Evolutionary conservation across 2,113 vertebrate species (phyloP).

Genomic region (Oncorhynchus keta): DNA sequence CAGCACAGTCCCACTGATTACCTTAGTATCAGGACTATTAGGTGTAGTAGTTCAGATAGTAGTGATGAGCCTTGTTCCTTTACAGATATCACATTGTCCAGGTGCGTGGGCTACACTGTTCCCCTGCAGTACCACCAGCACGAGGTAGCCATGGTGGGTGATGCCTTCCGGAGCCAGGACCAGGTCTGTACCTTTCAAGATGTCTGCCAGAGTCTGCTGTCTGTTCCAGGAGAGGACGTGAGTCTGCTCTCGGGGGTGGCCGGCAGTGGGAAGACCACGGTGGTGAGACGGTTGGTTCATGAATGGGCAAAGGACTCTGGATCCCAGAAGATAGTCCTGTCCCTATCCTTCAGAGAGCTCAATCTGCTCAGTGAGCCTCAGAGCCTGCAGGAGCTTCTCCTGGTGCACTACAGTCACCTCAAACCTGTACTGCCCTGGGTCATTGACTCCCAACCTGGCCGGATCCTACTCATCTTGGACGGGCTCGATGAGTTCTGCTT

Average conservation of each 20-base stretch:
- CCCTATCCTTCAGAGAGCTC: slow-evolving; percentile 53
- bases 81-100: slow-evolving; percentile 48
- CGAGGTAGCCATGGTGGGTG: slow-evolving; percentile 42
- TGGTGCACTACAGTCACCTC: slow-evolving; percentile 54
- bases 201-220: slow-evolving; percentile 36
- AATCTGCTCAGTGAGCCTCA: slow-evolving; percentile 46
- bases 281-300: slow-evolving; percentile 39
- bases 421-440: slow-evolving; percentile 39
- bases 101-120: slow-evolving; percentile 11
- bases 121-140: slow-evolving; percentile 43
- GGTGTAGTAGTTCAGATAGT: background rate
- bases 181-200: slow-evolving; percentile 37
- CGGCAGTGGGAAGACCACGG: slow-evolving; percentile 59
- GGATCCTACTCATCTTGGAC: slow-evolving; percentile 51
- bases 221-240: slow-evolving; percentile 12
- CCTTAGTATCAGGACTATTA: background rate
- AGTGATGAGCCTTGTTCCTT: slow-evolving; percentile 4
- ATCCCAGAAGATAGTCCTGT: slow-evolving; percentile 36
- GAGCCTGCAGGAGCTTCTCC: slow-evolving; percentile 41
- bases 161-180: slow-evolving; percentile 32
- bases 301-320: slow-evolving; percentile 40
- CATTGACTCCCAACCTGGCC: slow-evolving; percentile 27
- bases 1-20: background rate
- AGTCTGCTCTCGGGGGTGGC: slow-evolving; percentile 51
- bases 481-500: slow-evolving; percentile 56